phyloP scores from a whole-genome alignment of 2,797 vertebrate species.

The Halcyon badia region DNA sequence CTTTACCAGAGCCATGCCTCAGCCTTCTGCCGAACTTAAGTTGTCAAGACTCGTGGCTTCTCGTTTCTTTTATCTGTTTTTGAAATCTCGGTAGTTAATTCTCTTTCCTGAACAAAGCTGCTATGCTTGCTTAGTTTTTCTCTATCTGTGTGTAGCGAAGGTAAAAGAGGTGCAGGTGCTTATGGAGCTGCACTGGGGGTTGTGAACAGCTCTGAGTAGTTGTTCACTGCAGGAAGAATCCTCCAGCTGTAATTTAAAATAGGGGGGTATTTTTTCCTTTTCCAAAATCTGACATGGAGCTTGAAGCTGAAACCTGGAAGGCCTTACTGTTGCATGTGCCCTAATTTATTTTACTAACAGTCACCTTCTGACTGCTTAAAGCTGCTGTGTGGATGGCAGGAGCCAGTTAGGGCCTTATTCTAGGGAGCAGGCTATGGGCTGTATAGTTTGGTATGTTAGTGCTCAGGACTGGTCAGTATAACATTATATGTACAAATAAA shows the following conservation, averaged over 20 bases:
- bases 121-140: fast-evolving
- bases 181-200: not conserved
- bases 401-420: not conserved
- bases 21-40: not conserved
- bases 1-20: not conserved
- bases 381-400: not conserved
- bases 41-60: not conserved
- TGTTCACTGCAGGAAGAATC: not conserved
- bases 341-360: not conserved
- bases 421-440: not conserved
- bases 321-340: not conserved
- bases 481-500: not conserved
- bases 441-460: not conserved
- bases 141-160: not conserved
- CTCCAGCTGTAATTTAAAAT: not conserved
- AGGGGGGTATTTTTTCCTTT: not conserved
- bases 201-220: not conserved
- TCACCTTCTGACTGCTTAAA: not conserved
- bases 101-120: not conserved
- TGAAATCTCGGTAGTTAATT: fast-evolving
- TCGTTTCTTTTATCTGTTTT: not conserved
- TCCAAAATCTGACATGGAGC: not conserved
- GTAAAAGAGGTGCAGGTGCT: not conserved
- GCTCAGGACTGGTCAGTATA: not conserved
- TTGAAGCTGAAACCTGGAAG: not conserved